Evolutionary conservation across 1,140 invertebrate species (phyloP), one percentile per base, ranked within the genome.

Genomic region (Drosophila funebris): DNA sequence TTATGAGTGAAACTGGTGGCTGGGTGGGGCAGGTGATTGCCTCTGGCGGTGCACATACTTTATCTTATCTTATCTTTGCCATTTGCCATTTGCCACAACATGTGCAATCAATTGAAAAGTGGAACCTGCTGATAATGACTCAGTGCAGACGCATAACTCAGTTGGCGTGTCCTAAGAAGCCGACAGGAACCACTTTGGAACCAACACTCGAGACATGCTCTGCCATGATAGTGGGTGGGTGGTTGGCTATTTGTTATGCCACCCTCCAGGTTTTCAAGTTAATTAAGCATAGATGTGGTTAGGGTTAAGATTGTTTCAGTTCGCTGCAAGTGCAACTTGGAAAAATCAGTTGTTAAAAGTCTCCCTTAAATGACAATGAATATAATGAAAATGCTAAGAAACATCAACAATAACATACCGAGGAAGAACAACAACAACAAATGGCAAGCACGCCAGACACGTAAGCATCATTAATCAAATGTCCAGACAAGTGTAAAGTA

Each of bases 381-480:
- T 82, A 82, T 73, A 81, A 81, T 87, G 60, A 69, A 78, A 81
- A 82, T 66, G 70, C 66, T 71, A 69, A 58, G 37, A 18, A 62
- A 75, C 56, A 79, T 66, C 57, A 58, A 68, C 56, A 62, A 13
- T 8, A 50, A 78, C n/a, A n/a, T n/a, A n/a, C n/a, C n/a, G n/a
- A n/a, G n/a, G n/a, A n/a, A n/a, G n/a, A n/a, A n/a, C 56, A 79
- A 70, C 57, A 58, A 68, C 56, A 62, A 13, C 14, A 50, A 78
- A 72, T 48, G 58, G 44, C 56, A 54, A 73, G 46, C 53, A 48
- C 18, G 31, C 50, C 56, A 66, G 63, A 76, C 83, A 88, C 83
- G 72, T 76, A 88, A 88, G 83, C 76, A 89, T 88, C 83, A 88
- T 88, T 88, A 88, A 88, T 88, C 83, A 88, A 88, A 88, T 88